These are phyloP conservation scores for Ophion slaviceki DNA, from an alignment of 2,888 invertebrate species.

Conservation along the genomic window DNA sequence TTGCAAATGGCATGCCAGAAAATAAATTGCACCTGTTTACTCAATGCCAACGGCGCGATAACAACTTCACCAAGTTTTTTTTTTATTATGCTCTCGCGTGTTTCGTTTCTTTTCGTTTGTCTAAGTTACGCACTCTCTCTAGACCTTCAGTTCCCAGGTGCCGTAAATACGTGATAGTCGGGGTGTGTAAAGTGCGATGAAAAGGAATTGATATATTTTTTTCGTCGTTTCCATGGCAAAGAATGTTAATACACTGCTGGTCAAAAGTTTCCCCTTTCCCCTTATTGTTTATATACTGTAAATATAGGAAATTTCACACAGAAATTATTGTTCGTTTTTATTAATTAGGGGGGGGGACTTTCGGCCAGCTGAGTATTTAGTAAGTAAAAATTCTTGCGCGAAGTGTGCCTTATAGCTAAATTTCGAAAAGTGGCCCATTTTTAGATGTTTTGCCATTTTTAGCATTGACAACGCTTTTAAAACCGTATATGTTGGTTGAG, in stretches of 20 bases:
- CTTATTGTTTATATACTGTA: too few species aligned
- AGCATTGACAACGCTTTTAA: too few species aligned
- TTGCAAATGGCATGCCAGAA: conserved; percentile 63
- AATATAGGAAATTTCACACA: too few species aligned
- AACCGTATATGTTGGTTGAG: too few species aligned
- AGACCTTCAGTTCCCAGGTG: neutral
- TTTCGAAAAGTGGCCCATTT: too few species aligned
- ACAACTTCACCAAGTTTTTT: conserved; percentile 18
- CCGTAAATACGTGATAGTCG: neutral
- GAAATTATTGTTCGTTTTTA: too few species aligned
- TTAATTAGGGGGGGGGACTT: too few species aligned
- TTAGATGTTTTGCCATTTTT: too few species aligned
- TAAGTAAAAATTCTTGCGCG: too few species aligned
- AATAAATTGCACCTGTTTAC: conserved; percentile 71
- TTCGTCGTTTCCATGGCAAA: neutral
- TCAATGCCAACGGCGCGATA: conserved; percentile 61
- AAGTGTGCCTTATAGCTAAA: too few species aligned
- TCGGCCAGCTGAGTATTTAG: too few species aligned
- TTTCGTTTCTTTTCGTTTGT: conserved; percentile 16
- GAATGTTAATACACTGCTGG: neutral
- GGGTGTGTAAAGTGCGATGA: neutral
- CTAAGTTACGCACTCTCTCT: neutral
- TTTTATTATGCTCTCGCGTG: conserved; percentile 29
- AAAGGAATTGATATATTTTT: neutral
- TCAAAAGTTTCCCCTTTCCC: too few species aligned